A percentile compares a stretch with the other conserved stretches of the same genome.
Evolutionary conservation across 2,113 vertebrate genomes (phyloP).

Genomic region (Trochalopteron elliotii): DNA sequence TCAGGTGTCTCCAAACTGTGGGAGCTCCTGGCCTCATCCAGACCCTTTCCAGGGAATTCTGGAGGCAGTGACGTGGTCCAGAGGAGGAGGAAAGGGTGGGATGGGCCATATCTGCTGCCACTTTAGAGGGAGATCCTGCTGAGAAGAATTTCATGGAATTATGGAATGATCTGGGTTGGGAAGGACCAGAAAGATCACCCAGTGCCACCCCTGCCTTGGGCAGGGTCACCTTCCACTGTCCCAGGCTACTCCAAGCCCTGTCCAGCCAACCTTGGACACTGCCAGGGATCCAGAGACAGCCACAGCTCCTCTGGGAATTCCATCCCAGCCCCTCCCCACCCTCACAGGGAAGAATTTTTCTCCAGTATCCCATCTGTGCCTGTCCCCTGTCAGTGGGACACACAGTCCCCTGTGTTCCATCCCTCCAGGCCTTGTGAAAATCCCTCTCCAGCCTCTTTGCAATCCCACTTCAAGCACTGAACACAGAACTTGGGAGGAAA

Average conservation of each 20-base stretch:
- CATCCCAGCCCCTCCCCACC: not conserved
- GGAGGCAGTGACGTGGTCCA: not conserved
- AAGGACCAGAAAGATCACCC: not conserved
- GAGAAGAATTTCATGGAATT: not conserved
- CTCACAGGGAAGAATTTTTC: not conserved
- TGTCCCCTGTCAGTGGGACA: not conserved
- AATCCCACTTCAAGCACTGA: not conserved
- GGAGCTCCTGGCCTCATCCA: not conserved
- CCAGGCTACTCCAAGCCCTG: fast-evolving
- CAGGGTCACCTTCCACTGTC: fast-evolving
- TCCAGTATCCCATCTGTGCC: not conserved
- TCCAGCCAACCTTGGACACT: not conserved
- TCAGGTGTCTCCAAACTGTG: not conserved
- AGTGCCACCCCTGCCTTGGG: not conserved
- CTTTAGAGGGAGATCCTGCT: not conserved
- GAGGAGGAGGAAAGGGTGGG: not conserved
- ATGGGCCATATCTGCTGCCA: fast-evolving
- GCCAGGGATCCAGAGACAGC: not conserved
- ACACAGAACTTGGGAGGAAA: not conserved
- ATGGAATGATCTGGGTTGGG: not conserved
- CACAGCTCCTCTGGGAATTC: not conserved
- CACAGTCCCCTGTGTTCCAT: not conserved
- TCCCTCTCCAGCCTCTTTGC: not conserved
- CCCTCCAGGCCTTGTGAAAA: not conserved
- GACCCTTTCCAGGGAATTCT: not conserved